These are phyloP conservation scores for Odobenus rosmarus DNA, from an alignment of 2,113 vertebrate genomes.

Conservation along the genomic window DNA sequence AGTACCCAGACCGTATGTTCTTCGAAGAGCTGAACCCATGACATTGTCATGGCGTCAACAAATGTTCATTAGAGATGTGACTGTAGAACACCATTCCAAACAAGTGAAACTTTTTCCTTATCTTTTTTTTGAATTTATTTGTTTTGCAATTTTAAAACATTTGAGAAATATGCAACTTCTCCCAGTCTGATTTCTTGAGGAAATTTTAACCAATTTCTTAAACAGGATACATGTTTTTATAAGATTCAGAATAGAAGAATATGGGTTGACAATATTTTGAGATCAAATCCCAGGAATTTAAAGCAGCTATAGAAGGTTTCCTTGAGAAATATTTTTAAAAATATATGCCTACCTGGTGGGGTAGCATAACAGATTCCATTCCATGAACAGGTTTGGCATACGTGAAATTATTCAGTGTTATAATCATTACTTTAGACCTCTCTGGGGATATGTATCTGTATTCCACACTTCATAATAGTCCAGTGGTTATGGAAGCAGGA, in stretches of 20 bases:
- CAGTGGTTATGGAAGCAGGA: not conserved
- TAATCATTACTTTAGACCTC: not conserved
- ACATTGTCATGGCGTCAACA: slow-evolving; percentile 68
- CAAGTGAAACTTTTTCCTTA: slow-evolving; percentile 20
- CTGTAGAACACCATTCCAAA: slow-evolving; percentile 70
- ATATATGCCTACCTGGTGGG: not conserved
- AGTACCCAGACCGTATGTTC: slow-evolving; percentile 84
- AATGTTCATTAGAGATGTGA: slow-evolving; percentile 77
- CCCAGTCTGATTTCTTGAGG: not conserved
- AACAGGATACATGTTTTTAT: not conserved
- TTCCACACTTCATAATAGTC: not conserved
- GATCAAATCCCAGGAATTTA: not conserved
- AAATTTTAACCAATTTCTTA: not conserved
- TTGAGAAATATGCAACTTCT: slow-evolving; percentile 63
- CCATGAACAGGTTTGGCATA: not conserved
- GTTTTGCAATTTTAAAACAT: slow-evolving; percentile 62
- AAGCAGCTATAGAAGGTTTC: not conserved
- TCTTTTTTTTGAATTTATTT: slow-evolving; percentile 69
- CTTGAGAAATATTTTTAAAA: not conserved
- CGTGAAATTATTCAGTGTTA: not conserved
- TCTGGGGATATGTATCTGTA: not conserved
- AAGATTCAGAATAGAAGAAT: not conserved
- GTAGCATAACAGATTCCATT: not conserved
- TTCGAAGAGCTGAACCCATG: slow-evolving; percentile 79
- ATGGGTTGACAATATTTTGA: not conserved